A percentile compares a stretch with the other conserved stretches of the same genome.
phyloP scores from a whole-genome alignment of 2,113 vertebrate species.

The Prionailurus viverrinus region DNA sequence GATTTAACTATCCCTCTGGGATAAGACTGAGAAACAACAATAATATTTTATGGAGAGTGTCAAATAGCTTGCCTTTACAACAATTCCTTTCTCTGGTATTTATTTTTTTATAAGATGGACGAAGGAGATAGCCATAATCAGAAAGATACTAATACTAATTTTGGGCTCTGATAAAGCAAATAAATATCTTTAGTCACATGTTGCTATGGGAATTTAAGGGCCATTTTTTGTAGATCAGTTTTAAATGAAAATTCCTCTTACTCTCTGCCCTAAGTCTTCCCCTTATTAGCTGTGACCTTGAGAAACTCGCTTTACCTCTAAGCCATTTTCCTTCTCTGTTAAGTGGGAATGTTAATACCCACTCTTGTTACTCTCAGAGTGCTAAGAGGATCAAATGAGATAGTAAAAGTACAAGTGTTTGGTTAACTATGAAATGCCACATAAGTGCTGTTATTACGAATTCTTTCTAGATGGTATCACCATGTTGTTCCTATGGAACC shows the following conservation, averaged over 20 bases:
- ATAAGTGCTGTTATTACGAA: neutral
- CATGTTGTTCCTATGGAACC: neutral
- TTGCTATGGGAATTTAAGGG: slow-evolving; percentile 3
- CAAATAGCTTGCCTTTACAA: slow-evolving; percentile 69
- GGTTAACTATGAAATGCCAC: neutral
- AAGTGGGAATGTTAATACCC: neutral
- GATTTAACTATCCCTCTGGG: slow-evolving; percentile 78
- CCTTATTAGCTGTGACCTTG: neutral
- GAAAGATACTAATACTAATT: slow-evolving; percentile 19
- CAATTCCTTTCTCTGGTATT: slow-evolving; percentile 54
- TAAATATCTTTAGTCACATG: neutral
- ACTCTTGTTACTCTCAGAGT: neutral
- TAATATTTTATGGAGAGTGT: slow-evolving; percentile 77
- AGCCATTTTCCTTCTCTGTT: neutral
- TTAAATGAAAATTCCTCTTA: neutral
- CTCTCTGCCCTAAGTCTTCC: neutral
- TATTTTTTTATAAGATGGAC: slow-evolving; percentile 17
- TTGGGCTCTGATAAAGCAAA: slow-evolving; percentile 6
- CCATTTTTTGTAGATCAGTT: neutral
- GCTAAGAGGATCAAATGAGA: neutral
- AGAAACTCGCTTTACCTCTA: neutral
- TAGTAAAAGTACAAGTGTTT: neutral
- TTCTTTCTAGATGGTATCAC: neutral
- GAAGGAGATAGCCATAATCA: neutral
- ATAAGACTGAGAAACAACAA: slow-evolving; percentile 72